A percentile compares a stretch with the other conserved stretches of the same genome.
These are phyloP conservation scores for Ceratina japonica DNA, from an alignment of 1,140 invertebrate genomes.

Conservation along the genomic window DNA sequence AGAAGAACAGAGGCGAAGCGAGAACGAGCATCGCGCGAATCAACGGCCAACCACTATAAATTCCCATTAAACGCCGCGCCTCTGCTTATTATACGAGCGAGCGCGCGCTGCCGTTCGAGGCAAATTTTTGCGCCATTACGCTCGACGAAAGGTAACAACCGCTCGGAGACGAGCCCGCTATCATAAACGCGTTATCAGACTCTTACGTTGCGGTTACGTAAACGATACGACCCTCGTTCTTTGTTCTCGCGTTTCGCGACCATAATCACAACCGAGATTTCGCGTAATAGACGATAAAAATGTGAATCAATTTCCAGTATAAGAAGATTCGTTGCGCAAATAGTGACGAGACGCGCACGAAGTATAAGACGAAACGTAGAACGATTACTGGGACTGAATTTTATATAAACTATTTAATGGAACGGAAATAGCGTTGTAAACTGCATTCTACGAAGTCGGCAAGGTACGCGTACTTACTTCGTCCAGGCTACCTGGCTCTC, in stretches of 20 bases:
- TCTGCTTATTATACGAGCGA: not conserved
- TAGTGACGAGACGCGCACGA: too few relatives aligned
- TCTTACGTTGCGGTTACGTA: constrained; percentile 7
- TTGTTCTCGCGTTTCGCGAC: not conserved
- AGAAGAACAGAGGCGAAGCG: not conserved
- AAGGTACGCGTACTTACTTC: constrained; percentile 7
- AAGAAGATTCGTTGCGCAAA: too few relatives aligned
- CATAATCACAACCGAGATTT: too few relatives aligned
- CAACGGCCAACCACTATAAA: constrained; percentile 18
- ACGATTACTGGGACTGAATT: too few relatives aligned
- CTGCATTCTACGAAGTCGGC: too few relatives aligned
- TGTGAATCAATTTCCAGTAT: too few relatives aligned
- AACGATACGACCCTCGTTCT: not conserved
- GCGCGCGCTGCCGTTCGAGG: constrained; percentile 13
- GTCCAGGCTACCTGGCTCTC: constrained; percentile 51
- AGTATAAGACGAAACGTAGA: too few relatives aligned
- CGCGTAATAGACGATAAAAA: too few relatives aligned
- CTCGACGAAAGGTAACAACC: not conserved
- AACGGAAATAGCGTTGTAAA: too few relatives aligned
- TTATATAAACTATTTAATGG: too few relatives aligned
- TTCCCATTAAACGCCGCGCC: constrained; percentile 39
- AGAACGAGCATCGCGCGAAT: constrained; percentile 2
- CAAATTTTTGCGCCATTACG: constrained; percentile 26
- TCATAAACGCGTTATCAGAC: constrained; percentile 18
- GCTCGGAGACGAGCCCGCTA: not conserved